A percentile compares a stretch with the other conserved stretches of the same genome.
phyloP scores from a whole-genome alignment of 1,140 invertebrate genomes.

The Chionoecetes opilio region DNA sequence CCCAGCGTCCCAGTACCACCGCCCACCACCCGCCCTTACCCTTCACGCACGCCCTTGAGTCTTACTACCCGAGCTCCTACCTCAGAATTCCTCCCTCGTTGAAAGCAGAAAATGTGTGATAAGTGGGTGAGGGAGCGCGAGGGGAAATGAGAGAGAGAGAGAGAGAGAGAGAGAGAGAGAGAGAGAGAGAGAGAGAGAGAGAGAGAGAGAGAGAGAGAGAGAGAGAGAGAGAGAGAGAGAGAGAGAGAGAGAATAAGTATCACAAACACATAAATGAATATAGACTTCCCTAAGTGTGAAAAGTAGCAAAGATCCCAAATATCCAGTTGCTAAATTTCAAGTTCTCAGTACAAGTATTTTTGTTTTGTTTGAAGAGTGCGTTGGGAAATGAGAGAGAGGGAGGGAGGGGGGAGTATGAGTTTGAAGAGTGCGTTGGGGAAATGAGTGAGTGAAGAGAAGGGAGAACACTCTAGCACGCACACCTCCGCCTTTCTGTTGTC shows the following conservation, averaged over 20 bases:
- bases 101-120: conserved; percentile 4
- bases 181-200: conserved; percentile 21
- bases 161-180: conserved; percentile 23
- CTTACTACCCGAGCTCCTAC: not conserved
- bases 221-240: not conserved
- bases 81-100: not conserved
- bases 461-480: not conserved
- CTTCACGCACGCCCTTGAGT: not conserved
- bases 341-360: not conserved
- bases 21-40: too few species aligned
- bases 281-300: too few species aligned
- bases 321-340: too few species aligned
- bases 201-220: not conserved
- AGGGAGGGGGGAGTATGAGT: not conserved
- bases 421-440: not conserved
- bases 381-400: too few species aligned
- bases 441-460: not conserved
- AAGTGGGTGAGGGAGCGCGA: conserved; percentile 1
- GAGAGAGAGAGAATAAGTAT: not conserved
- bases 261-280: too few species aligned
- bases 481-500: not conserved
- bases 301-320: too few species aligned
- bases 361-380: too few species aligned
- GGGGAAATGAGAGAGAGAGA: not conserved
- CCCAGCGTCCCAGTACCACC: too few species aligned